Conservation (phyloP, 2,888 invertebrate species). For the Oscheius sp. region DNA sequence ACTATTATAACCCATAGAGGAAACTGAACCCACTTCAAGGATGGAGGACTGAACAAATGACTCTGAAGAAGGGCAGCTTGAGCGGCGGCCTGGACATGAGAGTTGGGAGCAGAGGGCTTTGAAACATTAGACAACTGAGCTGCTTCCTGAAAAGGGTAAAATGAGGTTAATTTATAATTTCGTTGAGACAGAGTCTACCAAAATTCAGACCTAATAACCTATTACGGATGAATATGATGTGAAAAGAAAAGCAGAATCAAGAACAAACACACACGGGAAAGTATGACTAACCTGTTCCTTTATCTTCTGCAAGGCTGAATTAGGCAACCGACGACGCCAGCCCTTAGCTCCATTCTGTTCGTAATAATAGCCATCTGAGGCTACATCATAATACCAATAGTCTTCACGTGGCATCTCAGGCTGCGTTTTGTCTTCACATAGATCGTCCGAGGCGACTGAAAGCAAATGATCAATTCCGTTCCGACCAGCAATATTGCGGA, state of each 20-base stretch:
- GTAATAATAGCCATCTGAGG: slow-evolving; percentile 69
- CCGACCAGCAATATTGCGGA: background rate
- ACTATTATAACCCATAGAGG: background rate
- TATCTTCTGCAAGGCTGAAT: slow-evolving; percentile 42
- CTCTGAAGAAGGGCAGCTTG: slow-evolving; percentile 49
- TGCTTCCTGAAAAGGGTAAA: slow-evolving; percentile 26
- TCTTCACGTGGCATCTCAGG: slow-evolving; percentile 25
- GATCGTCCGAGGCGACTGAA: slow-evolving; percentile 30
- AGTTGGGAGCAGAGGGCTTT: slow-evolving; percentile 7
- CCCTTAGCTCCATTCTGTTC: slow-evolving; percentile 67
- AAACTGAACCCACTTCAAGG: slow-evolving; percentile 19
- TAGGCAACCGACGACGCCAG: slow-evolving; percentile 56
- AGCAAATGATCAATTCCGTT: background rate
- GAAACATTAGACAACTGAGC: slow-evolving; percentile 14
- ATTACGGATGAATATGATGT: background rate
- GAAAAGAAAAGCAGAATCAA: background rate
- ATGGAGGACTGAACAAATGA: slow-evolving; percentile 31
- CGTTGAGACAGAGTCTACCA: too few species aligned
- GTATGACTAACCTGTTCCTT: slow-evolving; percentile 53
- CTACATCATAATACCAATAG: slow-evolving; percentile 60
- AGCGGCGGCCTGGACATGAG: slow-evolving; percentile 36
- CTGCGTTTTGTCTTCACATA: slow-evolving; percentile 22
- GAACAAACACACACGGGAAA: slow-evolving; percentile 9
- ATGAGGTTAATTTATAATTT: too few species aligned
- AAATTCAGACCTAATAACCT: too few species aligned